phyloP scores from a whole-genome alignment of 2,888 invertebrate genomes.

The Acheta domesticus region DNA sequence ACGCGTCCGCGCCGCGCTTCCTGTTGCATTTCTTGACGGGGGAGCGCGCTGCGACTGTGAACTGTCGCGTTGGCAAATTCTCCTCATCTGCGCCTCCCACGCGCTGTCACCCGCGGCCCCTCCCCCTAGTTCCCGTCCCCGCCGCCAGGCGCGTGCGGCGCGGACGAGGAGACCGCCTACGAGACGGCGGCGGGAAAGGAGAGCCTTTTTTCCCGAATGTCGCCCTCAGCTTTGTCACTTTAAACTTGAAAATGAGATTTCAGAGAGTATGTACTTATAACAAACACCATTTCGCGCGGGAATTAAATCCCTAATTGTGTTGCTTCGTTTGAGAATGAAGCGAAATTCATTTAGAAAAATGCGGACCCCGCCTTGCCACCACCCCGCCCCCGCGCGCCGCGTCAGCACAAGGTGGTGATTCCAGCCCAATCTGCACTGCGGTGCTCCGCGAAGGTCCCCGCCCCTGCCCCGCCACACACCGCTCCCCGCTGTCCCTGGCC shows the following conservation, averaged over 20 bases:
- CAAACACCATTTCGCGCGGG: conserved; percentile 18
- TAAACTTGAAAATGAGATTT: conserved; percentile 18
- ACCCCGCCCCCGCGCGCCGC: background rate
- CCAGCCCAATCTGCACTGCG: background rate
- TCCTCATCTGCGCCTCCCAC: too few species aligned
- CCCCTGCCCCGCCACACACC: background rate
- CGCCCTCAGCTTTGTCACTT: conserved; percentile 18
- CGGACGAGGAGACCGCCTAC: background rate
- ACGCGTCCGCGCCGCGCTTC: too few species aligned
- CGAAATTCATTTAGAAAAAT: conserved; percentile 18
- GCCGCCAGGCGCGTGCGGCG: too few species aligned
- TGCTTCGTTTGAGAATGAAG: background rate
- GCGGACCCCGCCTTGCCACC: background rate
- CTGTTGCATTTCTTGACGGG: too few species aligned
- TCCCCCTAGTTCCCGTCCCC: too few species aligned
- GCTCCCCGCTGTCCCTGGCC: too few species aligned
- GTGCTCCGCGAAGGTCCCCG: background rate
- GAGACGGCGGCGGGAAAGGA: background rate
- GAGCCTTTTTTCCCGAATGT: conserved; percentile 5
- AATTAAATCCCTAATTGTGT: conserved; percentile 18
- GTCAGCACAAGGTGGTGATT: background rate
- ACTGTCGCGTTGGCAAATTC: too few species aligned
- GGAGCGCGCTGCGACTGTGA: too few species aligned
- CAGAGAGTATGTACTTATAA: conserved; percentile 18
- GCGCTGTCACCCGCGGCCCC: too few species aligned